Evolutionary conservation across 2,888 invertebrate species (phyloP).

Genomic region (Lasioglossum zephyrum): DNA sequence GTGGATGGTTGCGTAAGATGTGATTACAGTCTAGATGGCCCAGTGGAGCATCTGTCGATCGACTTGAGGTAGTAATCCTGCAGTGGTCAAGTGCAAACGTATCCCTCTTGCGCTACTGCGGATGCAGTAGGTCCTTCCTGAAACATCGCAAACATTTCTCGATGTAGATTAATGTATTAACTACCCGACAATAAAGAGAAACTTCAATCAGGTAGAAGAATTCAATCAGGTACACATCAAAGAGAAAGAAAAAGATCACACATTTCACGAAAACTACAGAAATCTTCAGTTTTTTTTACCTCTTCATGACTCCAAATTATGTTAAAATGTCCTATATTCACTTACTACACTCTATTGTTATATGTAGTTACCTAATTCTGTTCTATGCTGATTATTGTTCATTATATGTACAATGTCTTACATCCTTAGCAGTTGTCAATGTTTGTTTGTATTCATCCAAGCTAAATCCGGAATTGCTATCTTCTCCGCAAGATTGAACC

Average conservation of each 20-base stretch:
- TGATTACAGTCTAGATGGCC: conserved; percentile 81
- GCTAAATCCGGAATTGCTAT: conserved; percentile 82
- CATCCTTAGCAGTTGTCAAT: conserved; percentile 79
- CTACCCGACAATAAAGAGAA: neutral
- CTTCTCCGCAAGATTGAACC: conserved; percentile 79
- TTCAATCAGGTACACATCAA: conserved; percentile 15
- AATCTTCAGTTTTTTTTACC: conserved; percentile 49
- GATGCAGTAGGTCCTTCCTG: conserved; percentile 77
- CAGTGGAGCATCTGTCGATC: conserved; percentile 78
- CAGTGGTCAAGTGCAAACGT: conserved; percentile 82
- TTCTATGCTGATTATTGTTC: conserved; percentile 58
- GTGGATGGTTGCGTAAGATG: conserved; percentile 79
- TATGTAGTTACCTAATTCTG: conserved; percentile 59
- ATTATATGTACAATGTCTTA: conserved; percentile 75
- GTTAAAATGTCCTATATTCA: conserved; percentile 37
- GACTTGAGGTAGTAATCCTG: conserved; percentile 74
- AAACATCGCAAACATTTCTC: conserved; percentile 51
- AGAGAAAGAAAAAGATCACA: conserved; percentile 47
- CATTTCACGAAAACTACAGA: neutral
- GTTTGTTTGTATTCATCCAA: conserved; percentile 81
- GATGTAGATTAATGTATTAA: neutral
- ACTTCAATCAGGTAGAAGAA: neutral
- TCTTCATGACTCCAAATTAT: conserved; percentile 26
- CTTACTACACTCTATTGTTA: conserved; percentile 58
- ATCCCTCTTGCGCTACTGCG: conserved; percentile 81